Base-by-base conservation (phyloP, 2,888 invertebrate species). In the Clitarchus hookeri region DNA sequence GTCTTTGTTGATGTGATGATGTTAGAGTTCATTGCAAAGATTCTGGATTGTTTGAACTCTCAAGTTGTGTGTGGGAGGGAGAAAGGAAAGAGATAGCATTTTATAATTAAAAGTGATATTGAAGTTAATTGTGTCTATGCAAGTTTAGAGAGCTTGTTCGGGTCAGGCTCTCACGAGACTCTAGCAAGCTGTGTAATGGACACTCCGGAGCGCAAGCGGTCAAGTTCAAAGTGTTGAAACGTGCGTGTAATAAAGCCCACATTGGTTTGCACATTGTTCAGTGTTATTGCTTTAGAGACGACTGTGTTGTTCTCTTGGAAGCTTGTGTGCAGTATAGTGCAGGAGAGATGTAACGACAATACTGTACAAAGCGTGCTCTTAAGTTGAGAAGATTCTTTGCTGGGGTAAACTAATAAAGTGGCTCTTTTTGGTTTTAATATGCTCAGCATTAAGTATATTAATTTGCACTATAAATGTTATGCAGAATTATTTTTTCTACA, bases 1-100 rank as follows among this genome's bases (percentile, higher is more conserved):
- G 65, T 65, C 19, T 65, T 65, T 65, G 65, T 65, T 65, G 65
- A 65, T 65, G 65, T 65, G 65, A 65, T 65, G 65, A 16, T 12
- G 16, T 23, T 65, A 12, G 2, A 65, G 65, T 65, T 65, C 65
- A 65, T 65, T 65, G 65, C n/a, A 23, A 23, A 65, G 11, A 23
- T 65, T 65, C 65, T 65, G 65, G 65, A 65, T n/a, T 65, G 65
- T 65, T 65, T 65, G 23, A 65, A 65, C 65, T 65, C 16, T 65
- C 65, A n/a, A 65, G n/a, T 65, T 65, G 65, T 65, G n/a, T 65
- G 65, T 65, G 65, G 12, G 6, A 16, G 16, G 48, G 12, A 65
- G n/a, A 8, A 6, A 65, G 65, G 16, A 65, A 6, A 19, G 65
- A 65, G n/a, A 65, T 16, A 48, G 8, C 19, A 65, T n/a, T 65